These are phyloP conservation scores for Chelmon rostratus DNA, from an alignment of 2,797 vertebrate genomes.

Conservation along the genomic window DNA sequence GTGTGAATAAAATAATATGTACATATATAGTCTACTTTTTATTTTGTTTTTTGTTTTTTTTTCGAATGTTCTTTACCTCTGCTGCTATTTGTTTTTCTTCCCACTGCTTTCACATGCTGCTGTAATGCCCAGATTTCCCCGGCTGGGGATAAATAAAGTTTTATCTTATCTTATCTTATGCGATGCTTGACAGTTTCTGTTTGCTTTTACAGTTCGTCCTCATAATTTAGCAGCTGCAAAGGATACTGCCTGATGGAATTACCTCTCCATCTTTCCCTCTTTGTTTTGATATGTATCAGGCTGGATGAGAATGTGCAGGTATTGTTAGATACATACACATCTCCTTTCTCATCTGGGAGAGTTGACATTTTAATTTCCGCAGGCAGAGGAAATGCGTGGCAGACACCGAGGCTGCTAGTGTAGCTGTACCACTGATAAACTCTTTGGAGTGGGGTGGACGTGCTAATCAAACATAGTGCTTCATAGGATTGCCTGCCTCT, in stretches of 20 bases:
- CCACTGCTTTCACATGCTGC: too few species aligned
- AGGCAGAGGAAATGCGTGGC: slow-evolving; percentile 38
- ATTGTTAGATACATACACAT: slow-evolving; percentile 42
- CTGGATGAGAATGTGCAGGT: slow-evolving; percentile 34
- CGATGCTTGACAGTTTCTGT: neutral
- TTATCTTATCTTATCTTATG: too few species aligned
- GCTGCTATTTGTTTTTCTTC: too few species aligned
- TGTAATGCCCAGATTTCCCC: too few species aligned
- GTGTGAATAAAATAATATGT: slow-evolving; percentile 8
- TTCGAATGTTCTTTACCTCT: too few species aligned
- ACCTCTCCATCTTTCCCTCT: slow-evolving; percentile 31
- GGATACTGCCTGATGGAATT: neutral
- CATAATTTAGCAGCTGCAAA: neutral
- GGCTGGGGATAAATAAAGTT: too few species aligned
- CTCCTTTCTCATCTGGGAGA: slow-evolving; percentile 43
- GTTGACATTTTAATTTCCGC: slow-evolving; percentile 73
- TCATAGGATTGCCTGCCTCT: slow-evolving; percentile 38
- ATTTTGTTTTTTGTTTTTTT: too few species aligned
- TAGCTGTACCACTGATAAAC: slow-evolving; percentile 57
- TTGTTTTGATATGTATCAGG: slow-evolving; percentile 59
- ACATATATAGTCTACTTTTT: too few species aligned
- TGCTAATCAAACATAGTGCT: slow-evolving; percentile 64
- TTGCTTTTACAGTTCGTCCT: neutral
- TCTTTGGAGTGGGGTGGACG: slow-evolving; percentile 46
- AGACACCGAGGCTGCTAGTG: slow-evolving; percentile 47